Base-by-base conservation (phyloP, 2,888 invertebrate genomes). In the Caenorhabditis wallacei region DNA sequence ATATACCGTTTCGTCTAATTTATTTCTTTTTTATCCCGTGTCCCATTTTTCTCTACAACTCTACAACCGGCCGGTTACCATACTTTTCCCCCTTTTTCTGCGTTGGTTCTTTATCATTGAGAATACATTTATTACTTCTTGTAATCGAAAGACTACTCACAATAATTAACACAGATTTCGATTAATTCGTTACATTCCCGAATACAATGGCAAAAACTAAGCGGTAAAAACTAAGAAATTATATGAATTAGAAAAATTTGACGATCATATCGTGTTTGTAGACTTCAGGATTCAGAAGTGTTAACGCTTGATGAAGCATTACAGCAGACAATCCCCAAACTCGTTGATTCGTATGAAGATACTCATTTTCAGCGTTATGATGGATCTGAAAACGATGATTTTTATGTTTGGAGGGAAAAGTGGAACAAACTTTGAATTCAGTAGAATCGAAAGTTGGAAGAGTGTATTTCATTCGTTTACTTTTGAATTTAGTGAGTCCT, bases 291-390 rank as follows among this genome's bases (percentile, higher is more conserved):
- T 82, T 53, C 8, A 88, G 51, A n/a, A 80, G 72, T 11, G 82
- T 68, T 35, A 89, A 72, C 10, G 83, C 66, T 57, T 89, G 85
- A 66, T 87, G 85, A 8, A 88, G 80, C 72, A 89, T 87, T 5
- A 86, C 81, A 0, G 87, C 89, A 0, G 88, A 82, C 10, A 90
- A 80, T 8, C 89, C 89, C 89, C 89, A 90, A 46, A 90, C 82
- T 10, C 87, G 80, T 37, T 86, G 76, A 10, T 61, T 76, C 13
- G 56, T 56, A 35, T 79, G 85, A 10, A 85, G 51, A 43, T 79
- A 86, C 48, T 72, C 80, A 22, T 76, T 66, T n/a, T 35, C 13
- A 20, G 71, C 66, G 40, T 80, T 79, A 59, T 72, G 75, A 20
- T 82, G 80, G n/a, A 82, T 70, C 80, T 84, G 53, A 70, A 78